Conservation (phyloP, 2,888 invertebrate genomes). For the Embidobia sp. region DNA sequence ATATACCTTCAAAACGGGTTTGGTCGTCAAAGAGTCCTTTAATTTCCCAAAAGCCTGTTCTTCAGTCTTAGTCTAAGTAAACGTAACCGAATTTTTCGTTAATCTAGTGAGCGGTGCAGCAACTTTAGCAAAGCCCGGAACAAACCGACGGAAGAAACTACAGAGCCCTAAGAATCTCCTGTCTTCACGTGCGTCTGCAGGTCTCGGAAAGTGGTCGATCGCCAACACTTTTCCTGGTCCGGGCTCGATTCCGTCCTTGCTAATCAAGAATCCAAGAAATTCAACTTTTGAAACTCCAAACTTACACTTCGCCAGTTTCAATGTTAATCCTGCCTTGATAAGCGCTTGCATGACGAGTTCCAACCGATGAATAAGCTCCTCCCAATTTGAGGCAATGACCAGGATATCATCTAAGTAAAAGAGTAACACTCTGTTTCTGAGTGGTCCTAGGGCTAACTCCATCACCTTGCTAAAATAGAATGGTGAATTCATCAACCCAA, state of each 20-base stretch:
- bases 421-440: background rate
- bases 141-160: no score
- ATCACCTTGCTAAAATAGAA: constrained; percentile 66
- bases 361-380: background rate
- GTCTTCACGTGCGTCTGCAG: no score
- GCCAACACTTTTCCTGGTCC: no score
- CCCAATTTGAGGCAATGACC: background rate
- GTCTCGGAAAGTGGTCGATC: no score
- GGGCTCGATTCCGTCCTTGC: background rate
- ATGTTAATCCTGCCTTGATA: background rate
- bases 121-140: no score
- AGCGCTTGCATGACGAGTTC: background rate
- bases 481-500: constrained; percentile 64
- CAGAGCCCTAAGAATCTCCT: no score
- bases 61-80: background rate
- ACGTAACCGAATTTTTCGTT: background rate
- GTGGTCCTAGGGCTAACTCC: constrained; percentile 23
- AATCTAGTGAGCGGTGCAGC: no score
- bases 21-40: background rate
- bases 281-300: background rate
- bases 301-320: background rate
- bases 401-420: constrained; percentile 8
- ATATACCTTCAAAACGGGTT: background rate
- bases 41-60: background rate
- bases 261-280: constrained; percentile 21